A percentile compares a stretch with the other conserved stretches of the same genome.
These are phyloP conservation scores for Myxocyprinus asiaticus DNA, from an alignment of 2,113 vertebrate species.

Conservation along the genomic window DNA sequence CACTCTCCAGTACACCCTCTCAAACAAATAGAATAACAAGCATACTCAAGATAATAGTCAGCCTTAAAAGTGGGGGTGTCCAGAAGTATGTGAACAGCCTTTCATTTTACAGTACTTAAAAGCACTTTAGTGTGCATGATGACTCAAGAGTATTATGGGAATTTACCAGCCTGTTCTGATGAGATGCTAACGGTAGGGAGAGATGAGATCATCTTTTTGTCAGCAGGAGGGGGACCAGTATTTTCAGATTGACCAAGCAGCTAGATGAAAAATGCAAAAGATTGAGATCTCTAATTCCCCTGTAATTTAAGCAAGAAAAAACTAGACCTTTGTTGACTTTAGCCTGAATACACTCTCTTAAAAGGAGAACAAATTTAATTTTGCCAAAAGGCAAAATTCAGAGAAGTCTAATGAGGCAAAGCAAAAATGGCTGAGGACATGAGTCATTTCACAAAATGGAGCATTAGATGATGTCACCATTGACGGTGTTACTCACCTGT, in stretches of 20 bases:
- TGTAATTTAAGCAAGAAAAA: not conserved
- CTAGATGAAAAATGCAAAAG: constrained; percentile 62
- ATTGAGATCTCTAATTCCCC: not conserved
- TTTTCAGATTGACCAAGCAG: constrained; percentile 88
- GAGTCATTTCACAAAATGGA: constrained; percentile 21
- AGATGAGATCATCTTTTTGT: constrained; percentile 88
- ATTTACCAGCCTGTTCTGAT: constrained; percentile 88
- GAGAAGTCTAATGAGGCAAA: not conserved
- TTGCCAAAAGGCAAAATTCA: constrained; percentile 14
- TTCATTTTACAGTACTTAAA: constrained; percentile 13
- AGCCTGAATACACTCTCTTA: not conserved
- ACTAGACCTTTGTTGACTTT: not conserved
- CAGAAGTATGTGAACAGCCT: constrained; percentile 38
- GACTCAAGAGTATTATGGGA: constrained; percentile 52
- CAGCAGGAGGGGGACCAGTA: constrained; percentile 86
- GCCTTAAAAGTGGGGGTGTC: not conserved
- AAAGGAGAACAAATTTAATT: constrained; percentile 14
- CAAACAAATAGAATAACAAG: constrained; percentile 31
- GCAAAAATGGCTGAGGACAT: constrained; percentile 5
- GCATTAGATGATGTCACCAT: not conserved
- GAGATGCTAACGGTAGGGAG: constrained; percentile 88
- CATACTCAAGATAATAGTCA: no score
- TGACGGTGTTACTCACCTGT: constrained; percentile 77
- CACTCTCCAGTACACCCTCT: no score
- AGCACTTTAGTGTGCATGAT: constrained; percentile 27